phyloP scores from a whole-genome alignment of 2,888 invertebrate species.

The Mythimna pallens region DNA sequence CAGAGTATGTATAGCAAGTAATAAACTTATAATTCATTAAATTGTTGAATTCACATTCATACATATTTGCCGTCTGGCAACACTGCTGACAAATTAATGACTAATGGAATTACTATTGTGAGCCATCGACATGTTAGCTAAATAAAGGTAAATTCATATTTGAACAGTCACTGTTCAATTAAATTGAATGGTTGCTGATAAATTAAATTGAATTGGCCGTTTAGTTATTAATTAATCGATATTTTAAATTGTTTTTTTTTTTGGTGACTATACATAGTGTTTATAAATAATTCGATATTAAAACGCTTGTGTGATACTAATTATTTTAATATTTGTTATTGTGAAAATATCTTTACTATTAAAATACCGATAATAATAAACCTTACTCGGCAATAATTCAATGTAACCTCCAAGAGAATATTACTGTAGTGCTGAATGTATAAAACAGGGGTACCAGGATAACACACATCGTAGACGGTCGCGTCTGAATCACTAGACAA shows the following conservation, averaged over 20 bases:
- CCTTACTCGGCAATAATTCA: background rate
- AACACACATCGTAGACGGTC: constrained; percentile 11
- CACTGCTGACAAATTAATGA: constrained; percentile 61
- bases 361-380: background rate
- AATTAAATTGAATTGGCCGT: constrained; percentile 32
- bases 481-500: constrained; percentile 32
- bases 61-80: constrained; percentile 37
- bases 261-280: too few species aligned
- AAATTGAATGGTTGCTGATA: constrained; percentile 26
- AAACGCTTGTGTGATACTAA: too few species aligned
- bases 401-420: constrained; percentile 13
- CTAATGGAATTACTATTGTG: constrained; percentile 69
- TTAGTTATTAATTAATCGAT: constrained; percentile 32
- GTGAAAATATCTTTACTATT: too few species aligned
- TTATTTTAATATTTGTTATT: too few species aligned
- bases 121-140: constrained; percentile 35
- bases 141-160: constrained; percentile 46
- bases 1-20: background rate
- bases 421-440: constrained; percentile 30
- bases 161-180: constrained; percentile 35
- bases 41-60: constrained; percentile 15
- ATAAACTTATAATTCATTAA: constrained; percentile 35
- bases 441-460: constrained; percentile 9
- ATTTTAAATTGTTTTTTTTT: too few species aligned
- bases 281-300: too few species aligned